Evolutionary conservation across 2,797 vertebrate genomes (phyloP), one percentile per base, ranked within the genome.

Genomic region (Sebastes itinus): DNA sequence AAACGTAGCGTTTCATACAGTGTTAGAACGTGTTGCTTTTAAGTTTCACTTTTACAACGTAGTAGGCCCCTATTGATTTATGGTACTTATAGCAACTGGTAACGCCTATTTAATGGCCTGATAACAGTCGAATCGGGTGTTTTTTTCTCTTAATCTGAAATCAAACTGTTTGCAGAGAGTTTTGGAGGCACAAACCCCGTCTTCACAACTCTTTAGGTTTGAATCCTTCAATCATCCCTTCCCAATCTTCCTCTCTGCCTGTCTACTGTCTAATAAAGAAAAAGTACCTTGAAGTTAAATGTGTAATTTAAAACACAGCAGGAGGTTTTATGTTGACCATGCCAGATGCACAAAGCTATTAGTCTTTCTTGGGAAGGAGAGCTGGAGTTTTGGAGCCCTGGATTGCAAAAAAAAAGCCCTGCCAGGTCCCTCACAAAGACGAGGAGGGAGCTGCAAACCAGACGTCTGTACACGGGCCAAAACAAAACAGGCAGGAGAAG

Each of bases 401-500:
- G 61, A 66, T 30, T 54, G 28, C 38, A 18, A 71, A 72, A 73
- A 11, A 73, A 63, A 77, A 30, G 5, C 16, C 16, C 59, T 4
- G 1, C 61, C 65, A 56, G 23, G 66, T 84, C 76, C n/a, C 67
- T 75, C 32, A 56, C 33, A 59, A 67, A 77, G 75, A 83, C 49
- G 4, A 73, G 35, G 42, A 33, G 12, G 14, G 75, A 82, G 78
- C 72, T 78, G 38, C 55, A 82, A 81, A 89, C 84, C 89, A 92
- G 85, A 91, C 80, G 28, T 77, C 52, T 86, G 82, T 38, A 22
- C 28, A 4, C 4, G 2, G 80, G 87, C 86, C 89, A 92, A 77
- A 76, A 67, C 89, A 92, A 79, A 76, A 67, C 73, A 72, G 10
- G 30, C 58, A 73, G 72, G 16, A 65, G 9, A 16, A 16, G 59